Evolutionary conservation across 2,888 invertebrate species (phyloP), one percentile per base, ranked within the genome.

Genomic region (Epirrita christyi): DNA sequence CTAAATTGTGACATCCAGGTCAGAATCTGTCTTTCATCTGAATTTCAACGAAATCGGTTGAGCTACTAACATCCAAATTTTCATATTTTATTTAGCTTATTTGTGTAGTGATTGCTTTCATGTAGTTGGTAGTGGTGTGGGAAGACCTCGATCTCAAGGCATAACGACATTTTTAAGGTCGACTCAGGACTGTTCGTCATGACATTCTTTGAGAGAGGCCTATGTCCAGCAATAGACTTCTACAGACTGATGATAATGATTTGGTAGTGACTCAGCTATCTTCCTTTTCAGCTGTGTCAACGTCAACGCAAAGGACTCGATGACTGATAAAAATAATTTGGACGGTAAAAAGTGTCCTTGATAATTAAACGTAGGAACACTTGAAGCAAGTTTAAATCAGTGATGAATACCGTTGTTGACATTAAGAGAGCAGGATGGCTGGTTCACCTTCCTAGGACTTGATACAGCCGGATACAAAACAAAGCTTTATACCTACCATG

Each of bases 311-410:
- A 58, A 72, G 70, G 73, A 71, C 64, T 62, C 58, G 64, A 72
- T 71, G 70, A 73, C 72, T 80, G 80, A 82, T 80, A 76, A 80
- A 76, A 80, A 69, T 53, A 61, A 73, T 58, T 64, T 55, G 48
- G 49, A 62, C 61, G 61, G 70, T 67, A 73, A 68, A 69, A 71
- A 65, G 54, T 63, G 71, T 74, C 73, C 72, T 71, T 71, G 72
- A 54, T 59, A 70, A 70, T 72, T 70, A 64, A 69, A 21, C 37
- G 32, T 15, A 34, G 34, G 28, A 46, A 41, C 37, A 37, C 51
- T 36, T 9, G 34, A 15, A 36, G 8, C 15, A 28, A 10, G 36
- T 13, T n/a, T n/a, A 32, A 7, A 2, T 42, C n/a, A 50, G 14
- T 59, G 59, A 59, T 59, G 38, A 34, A 55, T 55, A 51, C 46